Evolutionary conservation across 2,113 vertebrate species (phyloP).

Genomic region (Hippocampus zosterae): DNA sequence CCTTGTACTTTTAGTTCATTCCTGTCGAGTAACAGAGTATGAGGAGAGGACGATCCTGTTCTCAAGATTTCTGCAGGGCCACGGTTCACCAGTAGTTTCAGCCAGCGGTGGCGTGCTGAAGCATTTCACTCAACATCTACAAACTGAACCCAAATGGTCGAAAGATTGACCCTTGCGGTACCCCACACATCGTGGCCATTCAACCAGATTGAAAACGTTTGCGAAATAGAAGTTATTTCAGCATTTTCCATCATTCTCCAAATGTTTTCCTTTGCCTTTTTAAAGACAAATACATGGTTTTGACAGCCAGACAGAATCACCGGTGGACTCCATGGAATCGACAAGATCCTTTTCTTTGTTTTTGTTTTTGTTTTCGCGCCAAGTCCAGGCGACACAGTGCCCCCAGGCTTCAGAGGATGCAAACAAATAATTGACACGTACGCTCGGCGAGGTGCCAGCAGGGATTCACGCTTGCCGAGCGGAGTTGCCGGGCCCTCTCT

Average conservation of each 20-base stretch:
- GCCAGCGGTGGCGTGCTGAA: too few relatives aligned
- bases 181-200: too few relatives aligned
- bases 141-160: too few relatives aligned
- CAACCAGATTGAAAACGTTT: not conserved
- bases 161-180: too few relatives aligned
- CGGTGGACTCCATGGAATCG: constrained; percentile 30
- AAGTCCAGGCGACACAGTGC: constrained; percentile 33
- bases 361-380: constrained; percentile 14
- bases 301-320: constrained; percentile 26
- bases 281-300: constrained; percentile 14
- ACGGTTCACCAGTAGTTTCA: too few relatives aligned
- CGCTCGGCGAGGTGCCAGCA: constrained; percentile 56
- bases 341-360: constrained; percentile 36
- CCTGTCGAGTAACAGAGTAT: not conserved
- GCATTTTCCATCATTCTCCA: not conserved
- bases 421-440: constrained; percentile 72
- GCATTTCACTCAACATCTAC: too few relatives aligned
- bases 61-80: not conserved
- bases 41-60: not conserved
- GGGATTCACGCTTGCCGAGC: constrained; percentile 60
- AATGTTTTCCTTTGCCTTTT: constrained; percentile 21
- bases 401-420: constrained; percentile 58
- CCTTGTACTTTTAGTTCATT: not conserved
- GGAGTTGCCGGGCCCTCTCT: constrained; percentile 29
- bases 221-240: not conserved